Base-by-base conservation (phyloP, 2,888 invertebrate genomes). In the Caenorhabditis sp. region DNA sequence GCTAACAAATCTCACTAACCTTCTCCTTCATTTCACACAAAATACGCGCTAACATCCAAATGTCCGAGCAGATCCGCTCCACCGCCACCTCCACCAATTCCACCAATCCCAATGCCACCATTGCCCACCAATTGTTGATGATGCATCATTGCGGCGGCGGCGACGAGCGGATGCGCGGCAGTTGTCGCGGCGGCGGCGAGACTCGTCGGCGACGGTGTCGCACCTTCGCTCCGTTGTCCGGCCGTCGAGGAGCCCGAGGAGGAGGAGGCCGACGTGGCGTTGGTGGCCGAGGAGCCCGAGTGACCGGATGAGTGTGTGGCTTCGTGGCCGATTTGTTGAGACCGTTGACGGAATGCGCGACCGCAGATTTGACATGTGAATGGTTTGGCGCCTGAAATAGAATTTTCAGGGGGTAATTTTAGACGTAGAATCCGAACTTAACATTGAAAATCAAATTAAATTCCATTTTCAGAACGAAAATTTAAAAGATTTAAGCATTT, bases 281-380 rank as follows among this genome's bases (percentile, higher is more conserved):
- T 56, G 20, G 7, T 12, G 27, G 8, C 27, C 8, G 43, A 7
- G 14, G 10, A 5, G 14, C 14, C 12, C 14, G 12, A 8, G 12
- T 4, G 12, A 49, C 20, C 31, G 5, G 25, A 2, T n/a, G 27
- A 23, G 53, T 74, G 74, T 3, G 74, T 74, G 14, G 63, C 56
- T 52, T 87, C 86, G 65, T 87, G 87, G 3, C 85, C 83, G 54
- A 84, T 68, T 67, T 87, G 87, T 70, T 86, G 86, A 1, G 85
- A 84, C 7, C 86, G 70, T 62, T 87, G 86, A 12, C 86, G 79
- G 77, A 87, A 87, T 17, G 78, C 67, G 12, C 87, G 76, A 10
- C 85, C 84, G 63, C 86, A 86, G 57, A 69, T 83, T 21, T 77
- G 68, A 59, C 87, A 87, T 17, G 63, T 36, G 70, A 84, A 87